phyloP scores from a whole-genome alignment of 2,888 invertebrate species.

The Sinelater perroti region DNA sequence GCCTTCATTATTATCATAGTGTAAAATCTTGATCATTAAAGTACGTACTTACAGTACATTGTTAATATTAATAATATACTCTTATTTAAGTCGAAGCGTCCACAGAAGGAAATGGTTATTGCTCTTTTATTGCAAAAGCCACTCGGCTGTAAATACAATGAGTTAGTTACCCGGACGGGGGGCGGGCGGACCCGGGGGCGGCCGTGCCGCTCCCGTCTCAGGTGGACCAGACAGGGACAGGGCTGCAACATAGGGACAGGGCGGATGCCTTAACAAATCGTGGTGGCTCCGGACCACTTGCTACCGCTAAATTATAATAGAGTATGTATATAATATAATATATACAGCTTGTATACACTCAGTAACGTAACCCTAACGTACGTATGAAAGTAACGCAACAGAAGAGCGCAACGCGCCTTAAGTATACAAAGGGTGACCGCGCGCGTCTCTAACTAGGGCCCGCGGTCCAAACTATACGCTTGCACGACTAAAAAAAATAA shows the following conservation, averaged over 20 bases:
- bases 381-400: slow-evolving; percentile 57
- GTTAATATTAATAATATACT: slow-evolving; percentile 58
- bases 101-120: slow-evolving; percentile 66
- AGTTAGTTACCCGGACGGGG: slow-evolving; percentile 65
- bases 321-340: slow-evolving; percentile 60
- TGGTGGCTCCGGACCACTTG: slow-evolving; percentile 60
- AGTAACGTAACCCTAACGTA: slow-evolving; percentile 58
- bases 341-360: slow-evolving; percentile 62
- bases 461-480: slow-evolving; percentile 45
- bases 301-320: slow-evolving; percentile 59
- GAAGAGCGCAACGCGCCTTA: slow-evolving; percentile 54
- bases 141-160: slow-evolving; percentile 70
- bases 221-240: slow-evolving; percentile 50
- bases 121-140: slow-evolving; percentile 66
- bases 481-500: slow-evolving; percentile 49
- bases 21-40: slow-evolving; percentile 64
- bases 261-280: slow-evolving; percentile 58
- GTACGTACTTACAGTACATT: slow-evolving; percentile 62
- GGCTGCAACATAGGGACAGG: slow-evolving; percentile 60
- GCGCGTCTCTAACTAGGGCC: slow-evolving; percentile 44
- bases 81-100: slow-evolving; percentile 64
- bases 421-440: slow-evolving; percentile 56
- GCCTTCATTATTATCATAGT: slow-evolving; percentile 62
- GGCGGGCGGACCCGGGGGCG: slow-evolving; percentile 38
- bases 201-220: slow-evolving; percentile 51